Conservation (phyloP, 2,113 vertebrate genomes). For the Neoarius graeffei region DNA sequence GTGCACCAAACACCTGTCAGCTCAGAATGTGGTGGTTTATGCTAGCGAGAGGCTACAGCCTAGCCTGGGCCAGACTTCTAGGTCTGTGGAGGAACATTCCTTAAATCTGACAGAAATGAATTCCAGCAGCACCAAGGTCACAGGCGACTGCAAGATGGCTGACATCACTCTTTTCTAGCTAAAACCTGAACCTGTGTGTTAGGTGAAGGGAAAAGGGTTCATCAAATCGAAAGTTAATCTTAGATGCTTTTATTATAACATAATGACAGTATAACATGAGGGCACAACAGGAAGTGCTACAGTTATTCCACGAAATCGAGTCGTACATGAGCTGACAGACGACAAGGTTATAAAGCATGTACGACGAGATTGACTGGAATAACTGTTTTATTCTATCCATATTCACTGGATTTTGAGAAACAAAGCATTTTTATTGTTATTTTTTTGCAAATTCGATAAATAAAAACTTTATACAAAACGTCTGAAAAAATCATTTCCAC, state of each 20-base stretch:
- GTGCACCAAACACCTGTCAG: constrained; percentile 45
- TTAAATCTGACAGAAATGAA: constrained; percentile 31
- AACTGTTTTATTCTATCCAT: too few species aligned
- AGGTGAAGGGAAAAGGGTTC: background rate
- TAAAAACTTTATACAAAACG: too few species aligned
- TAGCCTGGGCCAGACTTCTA: constrained; percentile 3
- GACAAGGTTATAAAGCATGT: too few species aligned
- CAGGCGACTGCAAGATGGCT: background rate
- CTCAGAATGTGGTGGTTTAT: constrained; percentile 39
- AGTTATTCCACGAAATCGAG: too few species aligned
- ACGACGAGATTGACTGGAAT: too few species aligned
- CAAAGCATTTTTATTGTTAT: too few species aligned
- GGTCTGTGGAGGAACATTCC: constrained; percentile 28
- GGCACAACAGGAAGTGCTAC: too few species aligned
- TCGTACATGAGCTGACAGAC: too few species aligned
- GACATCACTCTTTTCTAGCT: constrained; percentile 1
- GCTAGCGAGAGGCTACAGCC: background rate
- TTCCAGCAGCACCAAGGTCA: constrained; percentile 21
- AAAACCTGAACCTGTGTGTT: background rate
- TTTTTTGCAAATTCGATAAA: too few species aligned
- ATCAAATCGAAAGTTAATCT: background rate
- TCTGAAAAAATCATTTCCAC: too few species aligned
- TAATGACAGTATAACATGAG: too few species aligned
- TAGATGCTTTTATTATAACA: background rate
- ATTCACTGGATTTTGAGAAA: too few species aligned